Evolutionary conservation across 2,797 vertebrate species (phyloP).

Genomic region (Diceros bicornis): DNA sequence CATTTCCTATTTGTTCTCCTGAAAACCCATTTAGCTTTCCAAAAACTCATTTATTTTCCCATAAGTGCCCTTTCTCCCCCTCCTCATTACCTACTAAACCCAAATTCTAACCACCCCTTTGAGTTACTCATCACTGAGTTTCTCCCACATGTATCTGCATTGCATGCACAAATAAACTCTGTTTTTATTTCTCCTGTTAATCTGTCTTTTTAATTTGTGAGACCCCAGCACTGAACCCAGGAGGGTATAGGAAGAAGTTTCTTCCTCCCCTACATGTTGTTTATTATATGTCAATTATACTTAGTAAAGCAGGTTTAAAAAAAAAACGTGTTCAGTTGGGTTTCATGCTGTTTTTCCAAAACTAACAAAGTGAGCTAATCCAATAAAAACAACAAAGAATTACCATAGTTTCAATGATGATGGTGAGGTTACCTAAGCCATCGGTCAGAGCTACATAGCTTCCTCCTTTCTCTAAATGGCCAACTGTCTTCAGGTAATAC

Average conservation of each 20-base stretch:
- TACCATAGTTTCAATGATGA: conserved; percentile 98
- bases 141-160: background rate
- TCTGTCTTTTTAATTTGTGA: background rate
- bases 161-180: background rate
- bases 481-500: conserved; percentile 95
- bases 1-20: background rate
- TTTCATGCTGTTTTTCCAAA: background rate
- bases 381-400: conserved; percentile 71
- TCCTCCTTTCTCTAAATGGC: conserved; percentile 94
- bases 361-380: conserved; percentile 23
- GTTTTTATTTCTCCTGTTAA: background rate
- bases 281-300: background rate
- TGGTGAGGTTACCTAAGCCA: conserved; percentile 94
- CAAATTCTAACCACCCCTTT: background rate
- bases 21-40: background rate
- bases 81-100: background rate
- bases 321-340: background rate
- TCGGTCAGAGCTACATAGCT: conserved; percentile 97
- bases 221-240: background rate
- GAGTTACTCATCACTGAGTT: background rate
- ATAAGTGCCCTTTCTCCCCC: background rate
- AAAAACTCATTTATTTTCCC: background rate
- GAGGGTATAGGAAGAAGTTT: background rate
- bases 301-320: background rate
- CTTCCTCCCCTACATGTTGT: background rate